Base-by-base conservation (phyloP, 2,888 invertebrate genomes). In the Microplitis deprimator region DNA sequence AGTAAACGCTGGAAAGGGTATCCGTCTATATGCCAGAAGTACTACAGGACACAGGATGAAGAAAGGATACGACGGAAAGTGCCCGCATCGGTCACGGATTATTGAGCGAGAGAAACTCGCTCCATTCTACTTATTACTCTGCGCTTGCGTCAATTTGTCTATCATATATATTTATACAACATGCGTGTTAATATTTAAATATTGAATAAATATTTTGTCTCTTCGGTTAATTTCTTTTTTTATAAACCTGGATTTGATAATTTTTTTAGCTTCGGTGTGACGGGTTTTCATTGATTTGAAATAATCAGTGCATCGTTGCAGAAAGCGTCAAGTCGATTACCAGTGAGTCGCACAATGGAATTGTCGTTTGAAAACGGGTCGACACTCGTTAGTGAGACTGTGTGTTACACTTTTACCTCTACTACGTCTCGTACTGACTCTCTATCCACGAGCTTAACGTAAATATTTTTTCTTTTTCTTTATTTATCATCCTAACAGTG, bases 361-460 rank as follows among this genome's bases (percentile, higher is more conserved):
- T 76, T 71, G 71, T 68, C 65, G 50, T 67, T 76, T 65, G 67
- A 39, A 76, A 76, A 20, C 67, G 67, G 71, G 71, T 67, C 76
- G 67, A 71, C 71, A 72, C 76, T 76, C 76, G 71, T 76, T 76
- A 76, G 71, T 67, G 72, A 76, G 59, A 65, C 73, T 50, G 65
- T 73, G 6, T 65, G n/a, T 20, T 65, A 29, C 8, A 72, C 40
- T 40, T 6, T 62, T 29, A 29, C 40, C 40, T 13, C 2, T 50
- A 50, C 62, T 13, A 10, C 17, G 16, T 17, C 8, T 72, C 29
- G 39, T 40, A 7, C 29, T 70, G 6, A 7, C 5, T 72, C 40
- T 61, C 62, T 62, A 40, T 72, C 50, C 8, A 5, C 8, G 4
- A 50, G 50, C 50, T 50, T 5, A 50, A 50, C 8, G 50, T 50